These are phyloP conservation scores for Dolichomitus sp. DNA, from an alignment of 2,888 invertebrate species.

Conservation along the genomic window DNA sequence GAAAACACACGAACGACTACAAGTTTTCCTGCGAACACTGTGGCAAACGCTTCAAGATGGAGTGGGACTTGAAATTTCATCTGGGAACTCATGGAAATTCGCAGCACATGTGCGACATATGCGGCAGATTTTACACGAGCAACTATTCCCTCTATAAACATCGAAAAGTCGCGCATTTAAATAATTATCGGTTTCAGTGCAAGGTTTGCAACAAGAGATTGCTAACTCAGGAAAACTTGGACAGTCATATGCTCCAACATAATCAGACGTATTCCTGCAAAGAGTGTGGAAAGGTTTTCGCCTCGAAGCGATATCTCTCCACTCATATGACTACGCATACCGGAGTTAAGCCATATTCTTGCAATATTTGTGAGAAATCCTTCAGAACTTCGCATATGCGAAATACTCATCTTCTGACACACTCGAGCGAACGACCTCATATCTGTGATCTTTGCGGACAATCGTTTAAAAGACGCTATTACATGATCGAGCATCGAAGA, in stretches of 20 bases:
- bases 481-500: constrained; percentile 75
- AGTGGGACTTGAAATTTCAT: constrained; percentile 80
- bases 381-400: constrained; percentile 76
- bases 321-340: constrained; percentile 77
- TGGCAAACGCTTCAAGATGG: constrained; percentile 78
- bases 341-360: constrained; percentile 76
- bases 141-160: constrained; percentile 79
- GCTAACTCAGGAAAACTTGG: constrained; percentile 75
- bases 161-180: constrained; percentile 77
- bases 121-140: constrained; percentile 79
- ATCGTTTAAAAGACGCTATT: constrained; percentile 74
- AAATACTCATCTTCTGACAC: constrained; percentile 75
- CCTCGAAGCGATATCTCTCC: constrained; percentile 77
- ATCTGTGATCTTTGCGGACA: constrained; percentile 78
- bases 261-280: constrained; percentile 76
- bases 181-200: constrained; percentile 78
- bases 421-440: constrained; percentile 74
- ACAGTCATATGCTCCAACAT: constrained; percentile 77
- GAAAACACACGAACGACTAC: constrained; percentile 77
- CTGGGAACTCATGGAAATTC: constrained; percentile 75
- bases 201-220: constrained; percentile 78
- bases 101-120: constrained; percentile 80
- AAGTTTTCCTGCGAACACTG: constrained; percentile 78
- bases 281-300: constrained; percentile 78
- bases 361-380: constrained; percentile 77